Percentiles rank a stretch among this genome's conserved stretches.
Evolutionary conservation across 2,797 vertebrate species (phyloP).

Genomic region (Propithecus perrieri): DNA sequence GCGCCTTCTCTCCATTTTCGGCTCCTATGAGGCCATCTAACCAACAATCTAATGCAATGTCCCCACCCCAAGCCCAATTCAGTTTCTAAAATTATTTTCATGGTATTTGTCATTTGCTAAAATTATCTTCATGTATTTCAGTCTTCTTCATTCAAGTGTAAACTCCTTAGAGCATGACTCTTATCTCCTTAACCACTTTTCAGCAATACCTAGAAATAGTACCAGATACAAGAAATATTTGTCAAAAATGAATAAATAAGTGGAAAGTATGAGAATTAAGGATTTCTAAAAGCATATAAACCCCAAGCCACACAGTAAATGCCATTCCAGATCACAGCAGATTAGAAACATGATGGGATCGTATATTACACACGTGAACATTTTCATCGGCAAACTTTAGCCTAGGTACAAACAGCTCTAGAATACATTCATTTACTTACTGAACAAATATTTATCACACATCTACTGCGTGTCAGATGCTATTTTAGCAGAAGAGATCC

Average conservation of each 20-base stretch:
- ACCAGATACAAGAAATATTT: background rate
- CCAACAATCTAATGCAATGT: background rate
- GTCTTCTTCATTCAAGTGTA: background rate
- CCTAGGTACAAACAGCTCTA: background rate
- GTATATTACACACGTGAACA: background rate
- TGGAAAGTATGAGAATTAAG: background rate
- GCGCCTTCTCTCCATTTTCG: background rate
- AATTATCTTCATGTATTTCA: slow-evolving; percentile 33
- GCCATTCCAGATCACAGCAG: background rate
- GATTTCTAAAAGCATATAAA: background rate
- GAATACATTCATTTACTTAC: background rate
- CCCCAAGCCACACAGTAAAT: background rate
- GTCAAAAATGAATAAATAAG: background rate
- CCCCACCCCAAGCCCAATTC: background rate
- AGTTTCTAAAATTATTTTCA: background rate
- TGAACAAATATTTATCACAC: background rate
- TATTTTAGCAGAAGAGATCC: background rate
- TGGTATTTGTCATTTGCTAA: background rate
- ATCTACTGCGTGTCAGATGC: background rate
- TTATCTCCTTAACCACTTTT: background rate
- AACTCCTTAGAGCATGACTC: background rate
- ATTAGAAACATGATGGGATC: background rate
- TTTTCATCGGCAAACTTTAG: background rate
- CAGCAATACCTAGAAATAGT: background rate
- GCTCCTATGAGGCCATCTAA: background rate